Evolutionary conservation across 2,888 invertebrate genomes (phyloP).

Genomic region (Lutraria lutraria): DNA sequence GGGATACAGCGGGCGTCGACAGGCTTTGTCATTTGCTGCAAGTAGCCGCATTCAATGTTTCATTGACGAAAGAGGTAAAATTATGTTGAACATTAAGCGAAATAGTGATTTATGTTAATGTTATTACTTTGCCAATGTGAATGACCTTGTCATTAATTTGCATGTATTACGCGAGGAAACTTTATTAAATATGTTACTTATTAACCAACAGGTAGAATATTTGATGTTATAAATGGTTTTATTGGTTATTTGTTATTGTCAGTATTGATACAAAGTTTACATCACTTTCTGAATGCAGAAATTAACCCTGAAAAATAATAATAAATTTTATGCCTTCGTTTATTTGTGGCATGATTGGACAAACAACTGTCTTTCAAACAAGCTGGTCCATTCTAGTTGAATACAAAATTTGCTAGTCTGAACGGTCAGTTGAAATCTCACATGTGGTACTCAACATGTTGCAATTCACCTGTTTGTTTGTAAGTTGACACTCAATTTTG

Average conservation of each 20-base stretch:
- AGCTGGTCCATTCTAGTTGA: too few species aligned
- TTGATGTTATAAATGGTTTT: too few species aligned
- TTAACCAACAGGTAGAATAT: too few species aligned
- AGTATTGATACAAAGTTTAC: too few species aligned
- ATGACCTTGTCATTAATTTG: not conserved
- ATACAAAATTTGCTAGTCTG: too few species aligned
- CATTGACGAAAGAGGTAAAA: not conserved
- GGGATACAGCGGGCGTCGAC: not conserved
- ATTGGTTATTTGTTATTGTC: too few species aligned
- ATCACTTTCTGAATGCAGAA: too few species aligned
- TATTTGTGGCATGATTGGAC: too few species aligned
- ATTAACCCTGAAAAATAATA: too few species aligned
- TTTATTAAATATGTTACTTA: not conserved
- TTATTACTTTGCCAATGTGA: not conserved
- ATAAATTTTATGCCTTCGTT: too few species aligned
- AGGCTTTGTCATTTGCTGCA: conserved; percentile 34
- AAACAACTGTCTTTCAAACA: too few species aligned
- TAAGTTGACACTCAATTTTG: not conserved
- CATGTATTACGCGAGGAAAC: not conserved
- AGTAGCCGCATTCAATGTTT: not conserved
- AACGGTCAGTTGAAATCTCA: too few species aligned
- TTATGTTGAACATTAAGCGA: not conserved
- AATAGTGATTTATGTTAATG: not conserved
- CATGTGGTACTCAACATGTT: not conserved
- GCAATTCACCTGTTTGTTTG: not conserved